phyloP scores from a whole-genome alignment of 2,888 invertebrate species.

The Spisula subtruncata region DNA sequence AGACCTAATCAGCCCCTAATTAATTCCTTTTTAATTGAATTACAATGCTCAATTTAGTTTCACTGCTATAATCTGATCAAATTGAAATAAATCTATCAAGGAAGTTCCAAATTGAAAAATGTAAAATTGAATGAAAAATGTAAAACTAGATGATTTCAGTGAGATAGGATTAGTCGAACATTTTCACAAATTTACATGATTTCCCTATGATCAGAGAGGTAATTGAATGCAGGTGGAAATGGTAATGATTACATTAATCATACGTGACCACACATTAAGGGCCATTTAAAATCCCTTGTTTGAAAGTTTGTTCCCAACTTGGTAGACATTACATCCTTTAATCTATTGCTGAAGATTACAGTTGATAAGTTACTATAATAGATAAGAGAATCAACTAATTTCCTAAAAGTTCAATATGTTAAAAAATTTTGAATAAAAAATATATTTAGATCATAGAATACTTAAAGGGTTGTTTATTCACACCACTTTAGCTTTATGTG shows the following conservation, averaged over 20 bases:
- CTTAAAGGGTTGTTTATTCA: no score
- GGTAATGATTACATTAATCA: conserved; percentile 38
- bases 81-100: conserved; percentile 39
- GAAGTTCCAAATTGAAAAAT: conserved; percentile 35
- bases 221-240: conserved; percentile 29
- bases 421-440: no score
- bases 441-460: no score
- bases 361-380: not conserved
- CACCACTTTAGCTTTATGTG: no score
- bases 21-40: conserved; percentile 68
- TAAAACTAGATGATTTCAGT: conserved; percentile 46
- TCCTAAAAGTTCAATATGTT: no score
- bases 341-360: conserved; percentile 42
- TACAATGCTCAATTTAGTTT: conserved; percentile 63
- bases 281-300: conserved; percentile 33
- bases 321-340: conserved; percentile 44
- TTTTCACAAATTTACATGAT: conserved; percentile 54
- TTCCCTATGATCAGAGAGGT: conserved; percentile 50
- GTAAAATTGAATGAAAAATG: conserved; percentile 43
- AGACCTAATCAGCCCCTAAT: conserved; percentile 57
- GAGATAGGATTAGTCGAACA: conserved; percentile 41
- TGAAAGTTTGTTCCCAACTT: conserved; percentile 37
- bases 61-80: conserved; percentile 52
- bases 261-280: conserved; percentile 27
- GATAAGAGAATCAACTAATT: no score